Conservation (phyloP, 1,140 invertebrate genomes). For the Zaprionus gabonicus region DNA sequence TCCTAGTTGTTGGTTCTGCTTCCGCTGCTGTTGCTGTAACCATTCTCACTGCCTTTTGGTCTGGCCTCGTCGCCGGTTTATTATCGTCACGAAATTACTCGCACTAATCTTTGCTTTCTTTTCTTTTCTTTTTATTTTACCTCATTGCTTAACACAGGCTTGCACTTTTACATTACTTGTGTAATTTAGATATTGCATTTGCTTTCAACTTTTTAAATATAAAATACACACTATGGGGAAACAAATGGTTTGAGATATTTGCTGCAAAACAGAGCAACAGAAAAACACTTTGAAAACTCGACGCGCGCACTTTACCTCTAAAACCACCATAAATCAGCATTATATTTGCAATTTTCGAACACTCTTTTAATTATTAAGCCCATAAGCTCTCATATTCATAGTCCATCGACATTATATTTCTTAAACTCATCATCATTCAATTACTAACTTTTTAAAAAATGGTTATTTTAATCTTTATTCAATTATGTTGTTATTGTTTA, state of each 20-base stretch:
- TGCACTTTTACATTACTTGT: slow-evolving; percentile 56
- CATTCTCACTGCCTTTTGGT: background rate
- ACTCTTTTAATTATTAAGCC: slow-evolving; percentile 58
- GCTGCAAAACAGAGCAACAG: slow-evolving; percentile 68
- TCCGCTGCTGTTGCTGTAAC: slow-evolving; percentile 13
- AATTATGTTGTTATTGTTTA: background rate
- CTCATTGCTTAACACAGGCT: slow-evolving; percentile 49
- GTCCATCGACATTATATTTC: slow-evolving; percentile 59
- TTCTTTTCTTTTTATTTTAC: slow-evolving; percentile 36
- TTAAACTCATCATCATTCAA: slow-evolving; percentile 37
- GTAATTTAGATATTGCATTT: slow-evolving; percentile 47
- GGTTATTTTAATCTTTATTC: background rate
- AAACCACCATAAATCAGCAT: slow-evolving; percentile 48
- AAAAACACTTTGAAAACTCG: slow-evolving; percentile 82
- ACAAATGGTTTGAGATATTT: slow-evolving; percentile 61
- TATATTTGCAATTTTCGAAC: slow-evolving; percentile 56
- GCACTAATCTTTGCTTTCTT: slow-evolving; percentile 18
- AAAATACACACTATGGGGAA: slow-evolving; percentile 60
- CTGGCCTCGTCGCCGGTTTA: slow-evolving; percentile 9
- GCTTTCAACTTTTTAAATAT: slow-evolving; percentile 25
- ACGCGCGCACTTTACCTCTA: slow-evolving; percentile 62
- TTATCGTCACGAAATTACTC: slow-evolving; percentile 43
- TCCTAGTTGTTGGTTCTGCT: slow-evolving; percentile 42
- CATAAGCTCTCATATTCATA: slow-evolving; percentile 43
- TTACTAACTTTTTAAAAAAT: slow-evolving; percentile 24